Conservation (phyloP, 2,888 invertebrate species). For the Spialia ferax region DNA sequence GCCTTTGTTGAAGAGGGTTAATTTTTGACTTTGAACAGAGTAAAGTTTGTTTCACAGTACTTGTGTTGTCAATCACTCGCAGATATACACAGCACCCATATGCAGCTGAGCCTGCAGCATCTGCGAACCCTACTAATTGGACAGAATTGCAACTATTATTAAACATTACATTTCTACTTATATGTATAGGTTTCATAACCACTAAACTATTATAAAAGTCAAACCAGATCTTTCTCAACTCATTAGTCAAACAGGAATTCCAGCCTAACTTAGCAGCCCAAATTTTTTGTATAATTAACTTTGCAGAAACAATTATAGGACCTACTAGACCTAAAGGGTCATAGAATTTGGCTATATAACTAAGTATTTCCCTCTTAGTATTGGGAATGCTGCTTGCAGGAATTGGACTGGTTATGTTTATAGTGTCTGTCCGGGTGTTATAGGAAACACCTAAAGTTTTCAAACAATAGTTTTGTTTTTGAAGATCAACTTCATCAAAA, state of each 20-base stretch:
- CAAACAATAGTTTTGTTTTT: constrained; percentile 35
- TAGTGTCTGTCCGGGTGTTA: neutral
- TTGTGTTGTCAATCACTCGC: neutral
- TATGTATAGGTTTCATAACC: constrained; percentile 32
- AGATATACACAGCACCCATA: constrained; percentile 2
- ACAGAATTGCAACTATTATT: neutral
- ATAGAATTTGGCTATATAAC: constrained; percentile 43
- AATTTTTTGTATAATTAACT: constrained; percentile 43
- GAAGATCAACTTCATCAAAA: constrained; percentile 37
- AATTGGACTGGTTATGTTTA: neutral
- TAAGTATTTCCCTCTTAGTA: constrained; percentile 42
- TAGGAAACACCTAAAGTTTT: constrained; percentile 42
- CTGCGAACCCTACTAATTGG: neutral
- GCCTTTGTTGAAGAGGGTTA: neutral
- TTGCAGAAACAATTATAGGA: constrained; percentile 41
- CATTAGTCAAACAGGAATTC: constrained; percentile 24
- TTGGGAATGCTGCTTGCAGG: neutral
- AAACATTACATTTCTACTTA: neutral
- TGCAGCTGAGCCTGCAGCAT: neutral
- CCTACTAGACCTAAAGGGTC: constrained; percentile 43
- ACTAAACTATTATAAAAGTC: constrained; percentile 32
- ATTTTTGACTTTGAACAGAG: constrained; percentile 4
- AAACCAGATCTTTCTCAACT: constrained; percentile 33
- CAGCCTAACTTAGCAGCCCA: constrained; percentile 38
- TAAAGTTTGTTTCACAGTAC: neutral